Evolutionary conservation across 2,113 vertebrate species (phyloP), one percentile per base, ranked within the genome.

Genomic region (Grammatotria lemairii): DNA sequence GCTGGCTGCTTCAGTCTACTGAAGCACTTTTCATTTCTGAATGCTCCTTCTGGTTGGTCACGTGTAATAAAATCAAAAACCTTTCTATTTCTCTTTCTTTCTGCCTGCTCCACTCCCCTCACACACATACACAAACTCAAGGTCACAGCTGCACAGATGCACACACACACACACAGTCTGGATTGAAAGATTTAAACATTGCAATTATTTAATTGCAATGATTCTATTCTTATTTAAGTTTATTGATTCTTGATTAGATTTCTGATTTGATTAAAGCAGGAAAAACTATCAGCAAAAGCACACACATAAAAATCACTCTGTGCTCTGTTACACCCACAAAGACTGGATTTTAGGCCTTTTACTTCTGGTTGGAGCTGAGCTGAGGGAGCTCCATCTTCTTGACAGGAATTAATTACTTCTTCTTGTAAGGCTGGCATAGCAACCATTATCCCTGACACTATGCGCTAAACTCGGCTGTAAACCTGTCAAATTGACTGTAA

Each of bases 291-390:
- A 35, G 17, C 9, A 63, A 63, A 63, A 35, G 6, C 58, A 7
- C 28, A 33, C 14, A 33, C 16, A 19, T 63, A 63, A 63, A 63
- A 63, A 33, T 11, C 58, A 11, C 58, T 63, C 28, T 33, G 57
- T 31, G 28, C 5, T 63, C 28, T 33, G 0, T 63, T 33, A 3
- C 28, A 33, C 16, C 9, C 16, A 63, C 2, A 35, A 2, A 63
- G 31, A 1, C 58, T 35, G 31, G 2, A 63, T 35, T 7, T 35
- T 35, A 63, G 58, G 9, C 4, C 28, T 63, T 63, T 35, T 35
- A 63, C 9, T 35, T 35, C 58, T 63, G 31, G 58, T 35, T 35
- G 58, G 31, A 63, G 17, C 58, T 35, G 58, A 3, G 58, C 31
- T 35, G 31, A 35, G 31, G 17, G 58, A 63, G 31, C 17, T n/a